These are phyloP conservation scores for Oenanthe melanoleuca DNA, from an alignment of 2,113 vertebrate genomes.

Conservation along the genomic window DNA sequence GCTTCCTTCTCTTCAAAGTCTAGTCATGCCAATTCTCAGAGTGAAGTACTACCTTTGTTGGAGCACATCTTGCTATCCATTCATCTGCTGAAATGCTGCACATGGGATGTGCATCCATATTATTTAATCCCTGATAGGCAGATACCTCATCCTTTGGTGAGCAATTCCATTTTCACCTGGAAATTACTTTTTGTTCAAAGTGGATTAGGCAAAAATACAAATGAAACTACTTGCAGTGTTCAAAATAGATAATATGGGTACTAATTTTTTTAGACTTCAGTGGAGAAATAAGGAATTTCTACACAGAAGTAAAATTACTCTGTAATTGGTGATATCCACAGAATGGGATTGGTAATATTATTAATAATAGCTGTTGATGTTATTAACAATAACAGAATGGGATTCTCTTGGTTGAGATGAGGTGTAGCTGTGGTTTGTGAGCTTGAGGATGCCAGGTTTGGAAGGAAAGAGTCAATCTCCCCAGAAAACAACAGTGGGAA, in stretches of 20 bases:
- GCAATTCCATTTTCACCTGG: not conserved
- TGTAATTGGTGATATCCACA: not conserved
- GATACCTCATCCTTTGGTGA: not conserved
- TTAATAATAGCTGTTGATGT: too few relatives aligned
- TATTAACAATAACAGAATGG: not conserved
- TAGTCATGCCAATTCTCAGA: not conserved
- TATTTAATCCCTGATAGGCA: not conserved
- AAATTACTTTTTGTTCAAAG: not conserved
- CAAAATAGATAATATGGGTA: not conserved
- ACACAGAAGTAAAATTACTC: not conserved
- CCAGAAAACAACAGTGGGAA: rapidly evolving
- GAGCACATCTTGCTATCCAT: not conserved
- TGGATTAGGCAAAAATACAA: not conserved
- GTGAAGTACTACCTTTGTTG: not conserved
- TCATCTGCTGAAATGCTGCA: not conserved
- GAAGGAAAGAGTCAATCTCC: not conserved
- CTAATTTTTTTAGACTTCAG: not conserved
- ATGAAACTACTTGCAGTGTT: not conserved
- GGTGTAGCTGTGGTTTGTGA: not conserved
- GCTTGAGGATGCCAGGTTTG: not conserved
- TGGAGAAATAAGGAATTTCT: not conserved
- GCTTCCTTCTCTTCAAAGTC: not conserved
- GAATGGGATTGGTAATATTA: too few relatives aligned
- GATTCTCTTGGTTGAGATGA: not conserved
- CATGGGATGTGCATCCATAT: not conserved